Percentiles rank a stretch among this genome's conserved stretches.
Conservation (phyloP, 2,888 invertebrate species). For the Nephrotoma guestfalica region DNA sequence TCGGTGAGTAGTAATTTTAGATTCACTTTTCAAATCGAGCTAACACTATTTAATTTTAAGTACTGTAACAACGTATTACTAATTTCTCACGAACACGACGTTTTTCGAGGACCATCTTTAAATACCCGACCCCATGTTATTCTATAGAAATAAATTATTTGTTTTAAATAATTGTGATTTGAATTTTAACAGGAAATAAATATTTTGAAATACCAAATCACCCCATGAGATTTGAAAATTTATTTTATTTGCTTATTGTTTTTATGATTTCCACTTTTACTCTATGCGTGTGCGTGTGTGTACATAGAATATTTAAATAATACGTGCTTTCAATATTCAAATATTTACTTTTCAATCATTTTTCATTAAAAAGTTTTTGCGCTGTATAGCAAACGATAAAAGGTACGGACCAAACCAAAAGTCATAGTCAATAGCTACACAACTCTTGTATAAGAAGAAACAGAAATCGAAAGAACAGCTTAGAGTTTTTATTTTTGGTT, state of each 20-base stretch:
- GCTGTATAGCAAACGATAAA: not conserved
- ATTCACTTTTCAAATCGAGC: too few species aligned
- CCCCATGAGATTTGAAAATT: not conserved
- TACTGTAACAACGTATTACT: too few species aligned
- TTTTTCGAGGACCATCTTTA: not conserved
- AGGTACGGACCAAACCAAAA: not conserved
- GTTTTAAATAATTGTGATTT: not conserved
- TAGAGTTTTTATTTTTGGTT: not conserved
- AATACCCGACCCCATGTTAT: not conserved
- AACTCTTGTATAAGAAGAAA: not conserved
- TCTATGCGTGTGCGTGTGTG: not conserved
- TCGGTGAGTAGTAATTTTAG: too few species aligned
- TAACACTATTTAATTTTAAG: too few species aligned
- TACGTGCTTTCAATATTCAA: not conserved
- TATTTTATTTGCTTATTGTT: not conserved
- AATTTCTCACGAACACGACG: not conserved
- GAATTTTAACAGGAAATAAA: not conserved
- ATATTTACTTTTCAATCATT: not conserved
- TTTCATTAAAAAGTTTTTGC: not conserved
- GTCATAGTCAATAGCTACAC: not conserved
- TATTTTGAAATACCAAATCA: not conserved
- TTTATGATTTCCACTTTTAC: not conserved
- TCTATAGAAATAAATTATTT: not conserved
- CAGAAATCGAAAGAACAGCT: not conserved
- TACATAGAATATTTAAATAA: not conserved